Evolutionary conservation across 2,888 invertebrate genomes (phyloP).

Genomic region (Gari tellinella): DNA sequence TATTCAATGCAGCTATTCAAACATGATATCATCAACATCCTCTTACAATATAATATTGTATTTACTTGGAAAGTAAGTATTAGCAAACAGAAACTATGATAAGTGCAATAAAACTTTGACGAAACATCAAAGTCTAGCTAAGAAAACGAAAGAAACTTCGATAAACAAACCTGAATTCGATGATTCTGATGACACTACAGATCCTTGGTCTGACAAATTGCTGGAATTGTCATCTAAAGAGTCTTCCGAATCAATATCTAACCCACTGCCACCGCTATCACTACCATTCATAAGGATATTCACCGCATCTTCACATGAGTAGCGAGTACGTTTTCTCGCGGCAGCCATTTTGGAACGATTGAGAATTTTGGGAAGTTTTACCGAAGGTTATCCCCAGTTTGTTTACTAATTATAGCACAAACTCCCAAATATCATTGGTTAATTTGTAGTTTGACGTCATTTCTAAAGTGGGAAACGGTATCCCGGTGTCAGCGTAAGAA

Average conservation of each 20-base stretch:
- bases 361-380: neutral
- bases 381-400: neutral
- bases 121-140: neutral
- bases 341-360: slow-evolving; percentile 5
- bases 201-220: neutral
- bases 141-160: neutral
- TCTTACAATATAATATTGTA: too few species aligned
- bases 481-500: neutral
- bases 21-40: too few species aligned
- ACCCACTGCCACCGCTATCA: neutral
- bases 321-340: neutral
- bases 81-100: neutral
- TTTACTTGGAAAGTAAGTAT: too few species aligned
- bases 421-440: too few species aligned
- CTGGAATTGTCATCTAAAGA: neutral
- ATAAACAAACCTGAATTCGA: slow-evolving; percentile 7
- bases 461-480: neutral
- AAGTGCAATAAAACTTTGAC: neutral
- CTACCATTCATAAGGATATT: slow-evolving; percentile 2
- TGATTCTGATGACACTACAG: neutral
- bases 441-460: slow-evolving; percentile 5
- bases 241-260: neutral
- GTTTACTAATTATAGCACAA: neutral
- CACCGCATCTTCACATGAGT: neutral
- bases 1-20: too few species aligned